Conservation (phyloP, 2,113 vertebrate genomes). For the Menura novaehollandiae region DNA sequence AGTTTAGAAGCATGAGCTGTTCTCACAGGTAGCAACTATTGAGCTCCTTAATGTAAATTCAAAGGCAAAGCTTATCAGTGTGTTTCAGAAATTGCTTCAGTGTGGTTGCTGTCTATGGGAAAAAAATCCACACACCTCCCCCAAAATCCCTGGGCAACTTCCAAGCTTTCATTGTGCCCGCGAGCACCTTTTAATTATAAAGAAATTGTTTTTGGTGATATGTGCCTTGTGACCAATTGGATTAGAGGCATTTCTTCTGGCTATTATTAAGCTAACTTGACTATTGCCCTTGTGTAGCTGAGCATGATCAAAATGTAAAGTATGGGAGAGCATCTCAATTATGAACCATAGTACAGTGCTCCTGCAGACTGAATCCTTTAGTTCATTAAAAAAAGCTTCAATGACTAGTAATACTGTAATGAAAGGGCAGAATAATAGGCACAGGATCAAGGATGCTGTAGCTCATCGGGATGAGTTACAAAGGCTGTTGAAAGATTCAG, state of each 20-base stretch:
- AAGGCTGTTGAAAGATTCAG: not conserved
- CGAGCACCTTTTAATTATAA: constrained; percentile 73
- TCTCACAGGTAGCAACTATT: constrained; percentile 72
- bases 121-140: constrained; percentile 25
- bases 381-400: constrained; percentile 17
- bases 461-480: not conserved
- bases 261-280: constrained; percentile 69
- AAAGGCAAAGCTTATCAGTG: constrained; percentile 74
- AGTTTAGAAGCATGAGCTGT: constrained; percentile 69
- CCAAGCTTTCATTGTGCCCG: constrained; percentile 55
- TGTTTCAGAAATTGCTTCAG: constrained; percentile 76
- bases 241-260: constrained; percentile 74
- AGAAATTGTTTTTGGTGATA: constrained; percentile 73
- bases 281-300: constrained; percentile 58
- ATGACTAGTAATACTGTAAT: constrained; percentile 14
- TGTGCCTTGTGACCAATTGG: constrained; percentile 71
- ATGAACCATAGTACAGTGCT: not conserved
- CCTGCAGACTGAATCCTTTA: constrained; percentile 16
- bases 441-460: not conserved
- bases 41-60: constrained; percentile 77
- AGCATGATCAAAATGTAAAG: constrained; percentile 69
- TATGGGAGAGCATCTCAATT: constrained; percentile 47
- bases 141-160: constrained; percentile 64
- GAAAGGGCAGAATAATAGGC: constrained; percentile 31
- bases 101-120: constrained; percentile 52